Percentiles rank a stretch among this genome's conserved stretches.
phyloP scores from a whole-genome alignment of 2,113 vertebrate species.

The Bostrychus sinensis region DNA sequence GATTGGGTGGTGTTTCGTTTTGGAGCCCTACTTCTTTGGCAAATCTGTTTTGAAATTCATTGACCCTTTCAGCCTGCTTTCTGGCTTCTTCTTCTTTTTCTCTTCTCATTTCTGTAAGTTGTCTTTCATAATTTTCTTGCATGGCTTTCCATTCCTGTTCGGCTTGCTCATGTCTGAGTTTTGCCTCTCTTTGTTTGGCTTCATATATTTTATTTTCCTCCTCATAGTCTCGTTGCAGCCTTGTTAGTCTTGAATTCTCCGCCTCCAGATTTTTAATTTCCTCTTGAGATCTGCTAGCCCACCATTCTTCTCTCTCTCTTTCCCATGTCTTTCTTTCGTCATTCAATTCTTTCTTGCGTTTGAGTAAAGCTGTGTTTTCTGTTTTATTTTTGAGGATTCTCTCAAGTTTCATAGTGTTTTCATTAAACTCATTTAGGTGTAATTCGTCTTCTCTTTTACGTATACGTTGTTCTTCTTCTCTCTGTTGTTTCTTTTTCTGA shows the following conservation, averaged over 20 bases:
- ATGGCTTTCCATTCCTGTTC: neutral
- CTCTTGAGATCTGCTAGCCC: constrained; percentile 20
- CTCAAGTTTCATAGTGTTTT: neutral
- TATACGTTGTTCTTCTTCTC: constrained; percentile 1
- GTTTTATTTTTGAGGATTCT: neutral
- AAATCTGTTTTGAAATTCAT: constrained; percentile 34
- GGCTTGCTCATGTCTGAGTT: neutral
- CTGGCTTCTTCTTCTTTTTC: constrained; percentile 32
- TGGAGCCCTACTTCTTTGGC: too few species aligned
- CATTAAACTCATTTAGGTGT: constrained; percentile 1
- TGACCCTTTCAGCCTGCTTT: constrained; percentile 41
- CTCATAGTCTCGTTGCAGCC: constrained; percentile 23
- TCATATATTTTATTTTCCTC: neutral
- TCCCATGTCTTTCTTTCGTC: constrained; percentile 28
- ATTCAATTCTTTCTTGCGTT: neutral
- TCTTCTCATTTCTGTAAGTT: neutral
- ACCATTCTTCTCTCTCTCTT: neutral
- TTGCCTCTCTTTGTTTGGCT: neutral
- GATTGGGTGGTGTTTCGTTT: too few species aligned
- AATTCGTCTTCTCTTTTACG: constrained; percentile 1
- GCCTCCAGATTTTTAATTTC: constrained; percentile 19
- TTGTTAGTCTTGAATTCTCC: neutral
- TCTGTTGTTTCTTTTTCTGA: constrained; percentile 20
- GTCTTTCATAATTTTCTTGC: constrained; percentile 1
- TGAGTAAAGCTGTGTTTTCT: too few species aligned